Percentiles rank a stretch among this genome's conserved stretches.
These are phyloP conservation scores for Dermatemys mawii DNA, from an alignment of 2,113 vertebrate genomes.

Conservation along the genomic window DNA sequence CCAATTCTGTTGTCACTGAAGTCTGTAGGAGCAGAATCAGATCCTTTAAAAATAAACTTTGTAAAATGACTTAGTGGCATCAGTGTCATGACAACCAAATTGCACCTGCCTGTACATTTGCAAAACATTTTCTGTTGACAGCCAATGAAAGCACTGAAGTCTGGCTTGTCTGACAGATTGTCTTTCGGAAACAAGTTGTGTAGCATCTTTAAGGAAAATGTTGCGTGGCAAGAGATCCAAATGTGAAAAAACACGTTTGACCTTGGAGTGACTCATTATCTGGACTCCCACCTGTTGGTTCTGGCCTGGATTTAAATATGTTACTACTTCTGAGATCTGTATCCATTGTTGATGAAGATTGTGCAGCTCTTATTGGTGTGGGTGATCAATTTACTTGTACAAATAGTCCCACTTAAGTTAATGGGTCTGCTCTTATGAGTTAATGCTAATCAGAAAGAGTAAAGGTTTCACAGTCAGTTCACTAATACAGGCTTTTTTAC, in stretches of 20 bases:
- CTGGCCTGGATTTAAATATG: neutral
- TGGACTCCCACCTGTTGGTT: constrained; percentile 24
- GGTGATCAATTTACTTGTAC: neutral
- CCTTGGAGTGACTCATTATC: neutral
- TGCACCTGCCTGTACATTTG: neutral
- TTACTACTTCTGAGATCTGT: constrained; percentile 6
- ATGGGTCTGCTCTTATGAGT: neutral
- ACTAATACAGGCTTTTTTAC: neutral
- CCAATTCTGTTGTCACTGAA: constrained; percentile 5
- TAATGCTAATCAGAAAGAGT: neutral
- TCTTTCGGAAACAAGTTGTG: neutral
- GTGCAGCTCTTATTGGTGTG: neutral
- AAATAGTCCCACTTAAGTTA: neutral
- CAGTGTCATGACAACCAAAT: neutral
- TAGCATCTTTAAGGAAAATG: neutral
- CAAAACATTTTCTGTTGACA: constrained; percentile 26
- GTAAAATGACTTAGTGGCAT: neutral
- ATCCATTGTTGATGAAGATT: constrained; percentile 39
- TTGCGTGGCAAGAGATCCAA: neutral
- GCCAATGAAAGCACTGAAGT: neutral
- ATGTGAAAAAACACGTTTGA: neutral
- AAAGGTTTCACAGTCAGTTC: neutral
- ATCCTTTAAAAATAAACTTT: neutral
- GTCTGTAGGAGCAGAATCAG: neutral
- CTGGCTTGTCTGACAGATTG: neutral